Conservation (phyloP, 2,888 invertebrate species). For the Nasonovia ribisnigri region DNA sequence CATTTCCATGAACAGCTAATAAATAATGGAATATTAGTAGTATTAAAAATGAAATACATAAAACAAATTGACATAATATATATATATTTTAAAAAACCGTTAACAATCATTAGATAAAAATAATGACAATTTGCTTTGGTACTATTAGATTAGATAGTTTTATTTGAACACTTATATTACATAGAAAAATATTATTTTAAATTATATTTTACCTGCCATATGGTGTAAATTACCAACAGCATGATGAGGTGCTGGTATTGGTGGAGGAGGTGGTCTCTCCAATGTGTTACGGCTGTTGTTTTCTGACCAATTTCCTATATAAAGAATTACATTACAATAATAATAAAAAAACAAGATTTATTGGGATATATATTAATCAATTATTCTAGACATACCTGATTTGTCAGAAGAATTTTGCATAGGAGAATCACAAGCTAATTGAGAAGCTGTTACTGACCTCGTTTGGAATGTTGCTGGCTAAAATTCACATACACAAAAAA, state of each 20-base stretch:
- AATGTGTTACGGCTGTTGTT: slow-evolving; percentile 61
- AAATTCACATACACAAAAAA: slow-evolving; percentile 64
- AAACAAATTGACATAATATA: neutral
- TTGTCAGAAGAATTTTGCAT: slow-evolving; percentile 74
- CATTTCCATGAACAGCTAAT: slow-evolving; percentile 60
- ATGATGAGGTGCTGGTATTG: slow-evolving; percentile 74
- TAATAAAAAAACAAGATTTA: neutral
- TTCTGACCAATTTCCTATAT: slow-evolving; percentile 68
- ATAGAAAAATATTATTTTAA: neutral
- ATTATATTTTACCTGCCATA: slow-evolving; percentile 78
- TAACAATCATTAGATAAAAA: neutral
- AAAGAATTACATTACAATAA: neutral
- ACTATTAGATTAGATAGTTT: neutral
- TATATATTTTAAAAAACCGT: neutral
- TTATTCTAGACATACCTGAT: slow-evolving; percentile 66
- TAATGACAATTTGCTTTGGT: neutral
- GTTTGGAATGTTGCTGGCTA: slow-evolving; percentile 82
- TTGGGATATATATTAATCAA: neutral
- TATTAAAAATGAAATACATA: slow-evolving; percentile 12
- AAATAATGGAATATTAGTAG: neutral
- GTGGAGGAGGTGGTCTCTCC: slow-evolving; percentile 74
- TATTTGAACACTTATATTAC: neutral
- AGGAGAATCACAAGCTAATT: slow-evolving; percentile 90
- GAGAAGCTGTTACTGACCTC: slow-evolving; percentile 90
- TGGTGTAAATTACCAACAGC: slow-evolving; percentile 82